phyloP scores from a whole-genome alignment of 2,888 invertebrate species.

The Kuschelorhynchus macadamiae region DNA sequence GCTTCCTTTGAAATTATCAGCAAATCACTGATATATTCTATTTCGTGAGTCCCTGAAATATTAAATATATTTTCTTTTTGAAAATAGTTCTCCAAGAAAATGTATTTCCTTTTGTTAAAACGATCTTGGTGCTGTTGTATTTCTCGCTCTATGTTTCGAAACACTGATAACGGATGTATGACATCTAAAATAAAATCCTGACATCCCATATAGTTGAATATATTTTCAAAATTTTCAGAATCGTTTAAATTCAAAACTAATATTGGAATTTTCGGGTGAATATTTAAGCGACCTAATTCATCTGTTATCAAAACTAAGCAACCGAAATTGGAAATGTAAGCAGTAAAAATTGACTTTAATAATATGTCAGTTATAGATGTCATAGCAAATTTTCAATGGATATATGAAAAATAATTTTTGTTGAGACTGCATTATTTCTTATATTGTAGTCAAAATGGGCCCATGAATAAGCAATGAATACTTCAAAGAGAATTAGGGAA shows the following conservation, averaged over 20 bases:
- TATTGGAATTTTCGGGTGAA: not conserved
- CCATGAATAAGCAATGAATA: too few relatives aligned
- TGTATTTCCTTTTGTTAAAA: slow-evolving; percentile 54
- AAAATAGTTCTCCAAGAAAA: slow-evolving; percentile 46
- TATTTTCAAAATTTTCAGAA: slow-evolving; percentile 24
- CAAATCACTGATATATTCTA: slow-evolving; percentile 54
- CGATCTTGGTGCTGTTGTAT: slow-evolving; percentile 51
- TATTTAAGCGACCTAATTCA: not conserved
- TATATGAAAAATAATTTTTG: too few relatives aligned
- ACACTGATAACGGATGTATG: slow-evolving; percentile 47
- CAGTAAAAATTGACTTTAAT: not conserved
- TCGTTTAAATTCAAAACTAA: not conserved
- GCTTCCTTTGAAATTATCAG: slow-evolving; percentile 58
- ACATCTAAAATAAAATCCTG: slow-evolving; percentile 55
- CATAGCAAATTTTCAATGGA: not conserved
- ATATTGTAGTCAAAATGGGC: too few relatives aligned
- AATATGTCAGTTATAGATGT: not conserved
- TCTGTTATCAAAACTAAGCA: slow-evolving; percentile 6
- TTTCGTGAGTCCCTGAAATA: slow-evolving; percentile 49
- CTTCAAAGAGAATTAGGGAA: too few relatives aligned
- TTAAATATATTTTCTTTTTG: slow-evolving; percentile 40
- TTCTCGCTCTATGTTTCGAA: slow-evolving; percentile 53
- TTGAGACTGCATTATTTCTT: too few relatives aligned
- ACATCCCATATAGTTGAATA: slow-evolving; percentile 58
- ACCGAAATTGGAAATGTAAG: not conserved